Evolutionary conservation across 30 jellyfish, hydroid and myxozoan species (phyloP), one percentile per base, ranked within the genome.

Genomic region (Clytia hemisphaerica): DNA sequence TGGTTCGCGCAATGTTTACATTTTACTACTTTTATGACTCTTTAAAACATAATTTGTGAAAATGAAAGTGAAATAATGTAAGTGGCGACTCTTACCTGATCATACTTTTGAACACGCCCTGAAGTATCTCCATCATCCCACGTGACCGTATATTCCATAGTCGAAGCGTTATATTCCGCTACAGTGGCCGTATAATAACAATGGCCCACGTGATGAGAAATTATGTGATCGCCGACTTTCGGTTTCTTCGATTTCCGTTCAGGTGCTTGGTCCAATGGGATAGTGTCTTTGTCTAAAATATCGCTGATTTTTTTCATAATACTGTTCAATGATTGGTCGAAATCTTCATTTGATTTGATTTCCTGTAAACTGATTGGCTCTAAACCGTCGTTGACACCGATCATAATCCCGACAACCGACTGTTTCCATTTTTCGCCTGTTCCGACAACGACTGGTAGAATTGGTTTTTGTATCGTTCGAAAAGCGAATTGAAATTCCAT

Each of bases 71-170:
- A 42, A 42, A 42, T 16, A 0, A 16, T 21, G 14, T 16, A 12
- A 21, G 54, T 42, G 18, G 54, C 14, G 19, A 21, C 19, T 42
- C 19, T 16, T 16, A 42, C 91, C 33, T 75, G 86, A 37, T 83
- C 45, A 46, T 66, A 83, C 29, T 77, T 75, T 29, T 69, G 92
- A 25, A 60, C 79, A 29, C 87, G 50, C n/a, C 95, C 95, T 19
- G 86, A 36, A 16, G 92, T 86, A 64, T 83, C 95, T 5, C 83
- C 86, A 36, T 83, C 92, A 33, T 83, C 95, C 95, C 95, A 83
- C 47, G 67, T 42, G 25, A 83, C 95, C 1, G 92, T 76, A 30
- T 83, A 83, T 55, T 69, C 91, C 82, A 83, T 16, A 6, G 82
- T 63, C 45, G 46, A 42, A n/a, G 71, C 1, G 26, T 83, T 71